A percentile compares a stretch with the other conserved stretches of the same genome.
These are phyloP conservation scores for Phoxinus dragarum DNA, from an alignment of 2,797 vertebrate genomes.

Conservation along the genomic window DNA sequence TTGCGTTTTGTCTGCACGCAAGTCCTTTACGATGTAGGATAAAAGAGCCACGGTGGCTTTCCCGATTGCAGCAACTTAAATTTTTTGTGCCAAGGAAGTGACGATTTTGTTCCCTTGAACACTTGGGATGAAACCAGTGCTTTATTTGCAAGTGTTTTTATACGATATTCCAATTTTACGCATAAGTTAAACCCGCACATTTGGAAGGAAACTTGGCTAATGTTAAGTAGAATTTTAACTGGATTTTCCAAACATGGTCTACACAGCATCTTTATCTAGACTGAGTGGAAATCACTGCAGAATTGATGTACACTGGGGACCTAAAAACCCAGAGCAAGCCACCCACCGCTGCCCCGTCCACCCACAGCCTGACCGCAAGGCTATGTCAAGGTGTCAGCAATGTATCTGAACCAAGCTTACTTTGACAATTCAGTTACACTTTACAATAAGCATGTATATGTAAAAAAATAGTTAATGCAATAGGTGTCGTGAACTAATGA, in stretches of 20 bases:
- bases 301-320: slow-evolving; percentile 47
- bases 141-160: background rate
- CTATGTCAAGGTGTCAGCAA: slow-evolving; percentile 30
- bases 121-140: background rate
- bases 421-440: background rate
- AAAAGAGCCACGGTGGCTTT: no score
- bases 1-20: no score
- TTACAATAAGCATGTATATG: background rate
- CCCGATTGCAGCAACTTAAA: background rate
- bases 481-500: background rate
- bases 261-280: slow-evolving; percentile 21
- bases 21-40: background rate
- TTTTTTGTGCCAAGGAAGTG: background rate
- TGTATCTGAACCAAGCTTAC: slow-evolving; percentile 10
- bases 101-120: background rate
- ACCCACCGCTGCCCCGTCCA: slow-evolving; percentile 36
- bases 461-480: background rate
- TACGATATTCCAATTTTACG: background rate
- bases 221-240: background rate
- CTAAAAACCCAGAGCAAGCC: slow-evolving; percentile 48
- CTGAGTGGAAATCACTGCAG: slow-evolving; percentile 41
- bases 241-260: background rate
- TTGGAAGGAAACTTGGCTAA: background rate
- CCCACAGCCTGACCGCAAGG: slow-evolving; percentile 43
- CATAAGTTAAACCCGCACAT: background rate